Evolutionary conservation across 2,888 invertebrate genomes (phyloP), one percentile per base, ranked within the genome.

Genomic region (Tolmerus cingulatus): DNA sequence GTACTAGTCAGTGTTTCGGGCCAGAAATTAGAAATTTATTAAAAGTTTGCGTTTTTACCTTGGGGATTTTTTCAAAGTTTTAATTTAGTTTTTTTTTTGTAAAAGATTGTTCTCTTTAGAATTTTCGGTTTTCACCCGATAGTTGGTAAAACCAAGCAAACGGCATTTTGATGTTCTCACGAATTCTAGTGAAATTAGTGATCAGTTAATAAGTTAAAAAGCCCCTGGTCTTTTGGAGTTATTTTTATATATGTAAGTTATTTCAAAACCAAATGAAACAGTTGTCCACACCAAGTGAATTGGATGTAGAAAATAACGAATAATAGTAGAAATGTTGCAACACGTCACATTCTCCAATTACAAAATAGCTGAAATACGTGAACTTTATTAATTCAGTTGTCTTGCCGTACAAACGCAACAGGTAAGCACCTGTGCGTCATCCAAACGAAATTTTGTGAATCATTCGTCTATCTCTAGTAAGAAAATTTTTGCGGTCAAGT

Each of bases 401-500:
- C 9, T n/a, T 66, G 2, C 14, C 14, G 66, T 5, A 66, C 8
- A 51, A 51, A n/a, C 51, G 51, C 51, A 23, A 66, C 27, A 27
- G 82, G 57, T 82, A 55, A 30, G 23, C 55, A 5, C 14, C 57
- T n/a, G 19, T 82, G 82, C 82, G 82, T 82, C 82, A 82, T 82
- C 66, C 37, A 12, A 82, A 66, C 66, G 23, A 82, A 66, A 82
- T 82, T 82, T 82, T 19, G 66, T 82, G 82, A 82, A 55, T 82
- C 82, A 82, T 66, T 27, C 19, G 19, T 66, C 66, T 66, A 66
- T 30, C 57, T 66, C 4, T 23, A 55, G 57, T 40, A 16, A 34
- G 57, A 82, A 37, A 82, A 12, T 37, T 82, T 82, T 82, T 82
- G 82, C 82, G 82, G 82, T 82, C 82, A 82, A 82, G 82, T 82